Evolutionary conservation across 2,113 vertebrate genomes (phyloP).

Genomic region (Microcebus ravelobensis): DNA sequence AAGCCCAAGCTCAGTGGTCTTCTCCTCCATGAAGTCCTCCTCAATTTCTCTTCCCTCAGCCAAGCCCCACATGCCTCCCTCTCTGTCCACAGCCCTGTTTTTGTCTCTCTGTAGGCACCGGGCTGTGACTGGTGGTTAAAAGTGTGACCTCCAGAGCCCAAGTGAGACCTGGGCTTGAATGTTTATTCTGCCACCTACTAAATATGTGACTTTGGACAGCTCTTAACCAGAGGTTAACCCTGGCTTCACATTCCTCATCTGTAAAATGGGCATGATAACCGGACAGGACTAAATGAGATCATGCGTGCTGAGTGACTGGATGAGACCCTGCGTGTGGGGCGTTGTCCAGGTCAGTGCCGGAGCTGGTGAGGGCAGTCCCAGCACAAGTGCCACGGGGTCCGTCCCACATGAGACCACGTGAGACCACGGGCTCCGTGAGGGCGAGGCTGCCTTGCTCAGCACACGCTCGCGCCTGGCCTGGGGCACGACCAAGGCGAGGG

Average conservation of each 20-base stretch:
- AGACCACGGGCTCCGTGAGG: background rate
- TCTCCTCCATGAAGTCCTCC: background rate
- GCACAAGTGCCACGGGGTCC: background rate
- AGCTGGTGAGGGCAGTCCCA: too few relatives aligned
- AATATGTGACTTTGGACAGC: background rate
- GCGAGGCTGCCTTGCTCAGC: too few relatives aligned
- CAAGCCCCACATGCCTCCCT: background rate
- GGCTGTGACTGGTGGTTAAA: background rate
- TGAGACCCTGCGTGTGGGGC: background rate
- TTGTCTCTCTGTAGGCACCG: background rate
- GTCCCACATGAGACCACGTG: too few relatives aligned
- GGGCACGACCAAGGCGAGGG: background rate
- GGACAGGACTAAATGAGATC: background rate
- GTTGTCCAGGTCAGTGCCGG: background rate
- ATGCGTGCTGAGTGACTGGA: background rate
- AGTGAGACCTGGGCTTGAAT: background rate
- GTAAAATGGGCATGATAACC: background rate
- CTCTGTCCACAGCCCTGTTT: background rate
- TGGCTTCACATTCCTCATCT: background rate
- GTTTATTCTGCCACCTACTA: background rate
- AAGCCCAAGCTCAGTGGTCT: background rate
- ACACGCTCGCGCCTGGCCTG: accelerated
- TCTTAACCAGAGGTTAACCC: background rate
- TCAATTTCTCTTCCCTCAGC: background rate
- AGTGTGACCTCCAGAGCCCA: background rate